A percentile compares a stretch with the other conserved stretches of the same genome.
Conservation (phyloP, 2,888 invertebrate species). For the Tinea trinotella region DNA sequence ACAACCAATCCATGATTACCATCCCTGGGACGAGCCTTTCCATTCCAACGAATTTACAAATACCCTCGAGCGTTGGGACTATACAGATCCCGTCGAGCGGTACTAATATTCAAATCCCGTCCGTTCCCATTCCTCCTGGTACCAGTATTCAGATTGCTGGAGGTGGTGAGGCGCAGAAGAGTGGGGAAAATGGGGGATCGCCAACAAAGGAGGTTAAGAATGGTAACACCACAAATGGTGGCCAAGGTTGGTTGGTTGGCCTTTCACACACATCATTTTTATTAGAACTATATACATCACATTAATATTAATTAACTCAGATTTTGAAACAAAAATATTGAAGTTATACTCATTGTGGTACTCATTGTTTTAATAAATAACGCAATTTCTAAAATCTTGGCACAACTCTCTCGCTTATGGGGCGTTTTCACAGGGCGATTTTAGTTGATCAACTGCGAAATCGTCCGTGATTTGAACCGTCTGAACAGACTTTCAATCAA, state of each 20-base stretch:
- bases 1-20: constrained; percentile 60
- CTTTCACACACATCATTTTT: background rate
- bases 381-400: background rate
- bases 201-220: constrained; percentile 66
- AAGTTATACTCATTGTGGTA: background rate
- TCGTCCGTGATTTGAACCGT: too few relatives aligned
- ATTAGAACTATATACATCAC: background rate
- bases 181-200: constrained; percentile 74
- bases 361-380: too few relatives aligned
- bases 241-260: constrained; percentile 63
- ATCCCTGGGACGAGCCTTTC: constrained; percentile 71
- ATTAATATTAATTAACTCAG: background rate
- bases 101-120: constrained; percentile 31
- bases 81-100: constrained; percentile 32
- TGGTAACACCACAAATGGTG: constrained; percentile 28
- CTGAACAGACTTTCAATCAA: too few relatives aligned
- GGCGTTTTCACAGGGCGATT: too few relatives aligned
- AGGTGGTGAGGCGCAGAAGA: constrained; percentile 24
- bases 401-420: too few relatives aligned
- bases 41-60: constrained; percentile 42
- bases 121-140: constrained; percentile 32
- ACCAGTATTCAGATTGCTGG: constrained; percentile 24
- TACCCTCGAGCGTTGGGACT: constrained; percentile 20
- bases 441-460: too few relatives aligned
- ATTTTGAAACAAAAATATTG: background rate